Evolutionary conservation across 2,888 invertebrate genomes (phyloP), one percentile per base, ranked within the genome.

Genomic region (Ptilodon capucinus): DNA sequence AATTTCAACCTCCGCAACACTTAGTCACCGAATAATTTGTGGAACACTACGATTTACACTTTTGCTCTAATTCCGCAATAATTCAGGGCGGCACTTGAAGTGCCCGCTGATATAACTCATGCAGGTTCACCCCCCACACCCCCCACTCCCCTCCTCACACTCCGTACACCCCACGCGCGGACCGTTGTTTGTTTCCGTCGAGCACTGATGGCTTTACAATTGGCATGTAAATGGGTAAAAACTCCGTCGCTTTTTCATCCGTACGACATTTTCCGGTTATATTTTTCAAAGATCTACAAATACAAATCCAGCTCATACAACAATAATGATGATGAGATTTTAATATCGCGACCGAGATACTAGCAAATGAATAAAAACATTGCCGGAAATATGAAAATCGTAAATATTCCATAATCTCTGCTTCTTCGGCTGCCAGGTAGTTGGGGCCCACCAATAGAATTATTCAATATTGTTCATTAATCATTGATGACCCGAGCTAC

Each of bases 181-280:
- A 1, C 32, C 14, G 9, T 14, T 30, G 42, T 52, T 51, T 46
- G 48, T 57, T 51, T 38, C 38, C 40, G 39, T 19, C 14, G 11
- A 17, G 17, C 40, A 25, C 54, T 66, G 64, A 64, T 66, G 51
- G 42, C 48, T 63, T 44, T 54, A 44, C 46, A 30, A 66, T 51
- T 9, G 43, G 54, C 28, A 6, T 13, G 35, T 43, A 34, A 46
- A 38, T n/a, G 32, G 46, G 55, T 46, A 66, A 66, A 51, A 63
- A 54, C 67, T 49, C 7, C 34, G 30, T 28, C 35, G 39, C 46
- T 48, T 39, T 46, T 35, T 9, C 17, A 17, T 16, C 17, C 5
- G 4, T 17, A 18, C 35, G 17, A 25, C 34, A 21, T 40, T 43
- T 32, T 35, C 43, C 8, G 16, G 40, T 4, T 2, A 17, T 5